A percentile compares a stretch with the other conserved stretches of the same genome.
Evolutionary conservation across 2,797 vertebrate genomes (phyloP).

Genomic region (Leptodactylus fallax): DNA sequence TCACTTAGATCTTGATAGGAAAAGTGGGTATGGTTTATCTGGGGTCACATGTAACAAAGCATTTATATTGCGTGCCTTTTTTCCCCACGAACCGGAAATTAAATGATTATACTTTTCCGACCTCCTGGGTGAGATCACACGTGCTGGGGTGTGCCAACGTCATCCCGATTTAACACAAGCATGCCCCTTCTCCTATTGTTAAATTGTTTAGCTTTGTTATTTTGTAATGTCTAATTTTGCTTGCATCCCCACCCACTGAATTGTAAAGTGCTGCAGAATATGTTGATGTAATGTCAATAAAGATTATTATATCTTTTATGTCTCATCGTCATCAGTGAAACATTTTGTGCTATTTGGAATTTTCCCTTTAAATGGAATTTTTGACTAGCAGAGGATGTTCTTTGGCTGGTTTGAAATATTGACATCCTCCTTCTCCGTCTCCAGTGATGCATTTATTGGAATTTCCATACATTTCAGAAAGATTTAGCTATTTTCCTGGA

Average conservation of each 20-base stretch:
- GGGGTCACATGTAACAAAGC: too few relatives aligned
- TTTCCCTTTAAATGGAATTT: neutral
- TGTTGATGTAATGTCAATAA: neutral
- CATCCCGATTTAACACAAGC: too few relatives aligned
- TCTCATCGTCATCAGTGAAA: neutral
- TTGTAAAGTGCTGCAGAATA: neutral
- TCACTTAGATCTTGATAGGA: too few relatives aligned
- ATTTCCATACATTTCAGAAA: neutral
- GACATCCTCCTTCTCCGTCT: slow-evolving; percentile 9
- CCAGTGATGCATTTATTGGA: slow-evolving; percentile 1
- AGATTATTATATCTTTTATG: neutral
- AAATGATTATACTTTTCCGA: too few relatives aligned
- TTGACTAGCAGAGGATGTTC: neutral
- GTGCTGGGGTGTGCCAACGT: too few relatives aligned
- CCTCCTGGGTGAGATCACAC: too few relatives aligned
- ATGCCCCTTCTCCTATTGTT: too few relatives aligned
- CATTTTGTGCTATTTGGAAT: neutral
- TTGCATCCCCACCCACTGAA: neutral
- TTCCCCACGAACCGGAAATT: too few relatives aligned
- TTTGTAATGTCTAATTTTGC: neutral
- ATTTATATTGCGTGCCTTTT: too few relatives aligned
- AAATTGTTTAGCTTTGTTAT: neutral
- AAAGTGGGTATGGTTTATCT: too few relatives aligned
- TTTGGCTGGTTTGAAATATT: slow-evolving; percentile 13
- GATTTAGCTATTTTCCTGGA: neutral